A percentile compares a stretch with the other conserved stretches of the same genome.
phyloP scores from a whole-genome alignment of 2,888 invertebrate species.

The Endomychus coccineus region DNA sequence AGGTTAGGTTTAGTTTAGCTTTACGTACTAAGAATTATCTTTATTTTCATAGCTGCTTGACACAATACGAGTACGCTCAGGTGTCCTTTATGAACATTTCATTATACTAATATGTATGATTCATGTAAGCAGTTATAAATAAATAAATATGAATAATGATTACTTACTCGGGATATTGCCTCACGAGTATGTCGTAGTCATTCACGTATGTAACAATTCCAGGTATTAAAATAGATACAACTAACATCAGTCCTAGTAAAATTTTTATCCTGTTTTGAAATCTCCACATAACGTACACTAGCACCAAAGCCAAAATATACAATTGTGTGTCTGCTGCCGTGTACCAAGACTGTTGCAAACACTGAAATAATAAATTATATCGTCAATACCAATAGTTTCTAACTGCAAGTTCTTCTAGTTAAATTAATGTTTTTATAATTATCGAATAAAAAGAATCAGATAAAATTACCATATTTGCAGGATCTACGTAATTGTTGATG shows the following conservation, averaged over 20 bases:
- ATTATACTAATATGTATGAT: no score
- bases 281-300: conserved; percentile 29
- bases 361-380: conserved; percentile 25
- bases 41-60: no score
- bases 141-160: conserved; percentile 2
- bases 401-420: no score
- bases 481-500: conserved; percentile 28
- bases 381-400: no score
- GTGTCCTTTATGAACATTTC: no score
- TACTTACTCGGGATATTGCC: conserved; percentile 27
- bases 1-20: no score
- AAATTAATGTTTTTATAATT: background rate
- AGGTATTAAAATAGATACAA: conserved; percentile 27
- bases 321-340: conserved; percentile 36
- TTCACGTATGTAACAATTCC: conserved; percentile 28
- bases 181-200: conserved; percentile 29
- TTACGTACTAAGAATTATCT: no score
- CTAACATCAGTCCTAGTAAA: conserved; percentile 19
- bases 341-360: conserved; percentile 38
- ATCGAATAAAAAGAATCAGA: background rate
- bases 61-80: no score
- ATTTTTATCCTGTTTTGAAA: conserved; percentile 21
- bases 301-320: conserved; percentile 29
- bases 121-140: no score
- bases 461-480: conserved; percentile 27